phyloP scores from a whole-genome alignment of 2,113 vertebrate genomes.

The Elgaria multicarinata region DNA sequence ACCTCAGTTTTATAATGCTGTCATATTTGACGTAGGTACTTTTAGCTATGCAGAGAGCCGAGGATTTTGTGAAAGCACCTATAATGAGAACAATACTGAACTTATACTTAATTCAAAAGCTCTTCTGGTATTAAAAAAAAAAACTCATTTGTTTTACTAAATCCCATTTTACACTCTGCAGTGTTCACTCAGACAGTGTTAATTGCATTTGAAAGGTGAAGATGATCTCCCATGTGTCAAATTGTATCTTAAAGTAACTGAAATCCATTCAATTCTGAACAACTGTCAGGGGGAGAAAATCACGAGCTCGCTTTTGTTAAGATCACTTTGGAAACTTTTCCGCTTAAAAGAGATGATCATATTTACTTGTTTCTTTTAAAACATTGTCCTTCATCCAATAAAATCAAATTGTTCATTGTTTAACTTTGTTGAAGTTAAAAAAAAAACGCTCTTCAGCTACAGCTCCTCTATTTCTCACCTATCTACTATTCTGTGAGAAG shows the following conservation, averaged over 20 bases:
- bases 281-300: not conserved
- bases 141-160: conserved; percentile 16
- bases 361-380: not conserved
- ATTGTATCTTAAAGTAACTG: not conserved
- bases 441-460: not conserved
- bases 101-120: not conserved
- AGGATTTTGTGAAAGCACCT: not conserved
- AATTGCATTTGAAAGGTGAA: conserved; percentile 16
- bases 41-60: not conserved
- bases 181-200: conserved; percentile 19
- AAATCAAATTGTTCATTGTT: not conserved
- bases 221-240: not conserved
- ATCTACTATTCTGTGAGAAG: not conserved
- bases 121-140: not conserved
- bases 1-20: not conserved
- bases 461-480: not conserved
- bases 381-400: not conserved
- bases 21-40: not conserved
- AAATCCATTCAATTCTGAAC: not conserved
- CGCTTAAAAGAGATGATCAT: not conserved
- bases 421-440: not conserved
- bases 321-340: not conserved
- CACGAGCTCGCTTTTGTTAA: rapidly evolving
- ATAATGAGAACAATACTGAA: not conserved
- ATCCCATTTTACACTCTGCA: conserved; percentile 24